phyloP scores from a whole-genome alignment of 2,797 vertebrate genomes.

The Pampus argenteus region DNA sequence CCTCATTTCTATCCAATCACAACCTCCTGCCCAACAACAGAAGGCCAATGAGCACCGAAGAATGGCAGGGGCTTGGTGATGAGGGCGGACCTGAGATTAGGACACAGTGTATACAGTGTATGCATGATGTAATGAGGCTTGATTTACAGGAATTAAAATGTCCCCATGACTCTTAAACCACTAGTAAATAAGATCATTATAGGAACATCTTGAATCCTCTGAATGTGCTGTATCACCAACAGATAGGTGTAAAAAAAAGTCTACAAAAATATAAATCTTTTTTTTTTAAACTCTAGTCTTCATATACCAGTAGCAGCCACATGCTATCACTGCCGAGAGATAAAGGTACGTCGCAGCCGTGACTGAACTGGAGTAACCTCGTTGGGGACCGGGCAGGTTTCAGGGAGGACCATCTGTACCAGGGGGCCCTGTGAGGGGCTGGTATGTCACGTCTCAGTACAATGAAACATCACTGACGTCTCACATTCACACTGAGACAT shows the following conservation, averaged over 20 bases:
- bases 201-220: background rate
- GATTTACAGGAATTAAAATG: slow-evolving; percentile 36
- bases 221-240: background rate
- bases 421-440: slow-evolving; percentile 61
- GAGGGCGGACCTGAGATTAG: slow-evolving; percentile 61
- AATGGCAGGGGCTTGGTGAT: slow-evolving; percentile 73
- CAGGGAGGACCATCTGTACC: slow-evolving; percentile 54
- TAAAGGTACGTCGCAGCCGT: background rate
- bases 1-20: slow-evolving; percentile 81
- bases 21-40: slow-evolving; percentile 10
- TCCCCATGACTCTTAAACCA: slow-evolving; percentile 6
- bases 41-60: slow-evolving; percentile 71
- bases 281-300: too few relatives aligned
- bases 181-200: slow-evolving; percentile 14
- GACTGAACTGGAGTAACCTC: slow-evolving; percentile 73
- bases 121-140: slow-evolving; percentile 66
- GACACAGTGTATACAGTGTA: too few relatives aligned
- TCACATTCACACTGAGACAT: slow-evolving; percentile 16
- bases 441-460: slow-evolving; percentile 33
- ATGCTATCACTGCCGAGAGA: background rate
- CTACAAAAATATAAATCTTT: too few relatives aligned
- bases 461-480: slow-evolving; percentile 26
- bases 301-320: too few relatives aligned
- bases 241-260: too few relatives aligned
- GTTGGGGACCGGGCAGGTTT: slow-evolving; percentile 27